Percentiles rank a stretch among this genome's conserved stretches.
Evolutionary conservation across 1,140 invertebrate genomes (phyloP).

Genomic region (Drosophila ironensis): DNA sequence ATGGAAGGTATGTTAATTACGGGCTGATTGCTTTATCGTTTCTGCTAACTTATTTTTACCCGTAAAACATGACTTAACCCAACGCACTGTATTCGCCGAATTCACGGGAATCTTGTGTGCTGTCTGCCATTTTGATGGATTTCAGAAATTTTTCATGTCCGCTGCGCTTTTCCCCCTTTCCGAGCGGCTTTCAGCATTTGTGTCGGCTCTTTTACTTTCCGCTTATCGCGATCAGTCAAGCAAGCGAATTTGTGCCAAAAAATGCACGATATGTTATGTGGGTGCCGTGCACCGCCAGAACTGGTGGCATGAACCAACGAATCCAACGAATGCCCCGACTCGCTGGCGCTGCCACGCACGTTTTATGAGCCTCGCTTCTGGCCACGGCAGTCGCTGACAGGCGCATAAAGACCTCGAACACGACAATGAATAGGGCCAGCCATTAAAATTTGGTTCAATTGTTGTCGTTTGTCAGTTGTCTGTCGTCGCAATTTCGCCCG

Average conservation of each 20-base stretch:
- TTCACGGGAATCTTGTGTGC: conserved; percentile 44
- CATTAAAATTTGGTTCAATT: conserved; percentile 75
- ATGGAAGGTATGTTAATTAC: too few relatives aligned
- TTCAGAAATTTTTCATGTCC: conserved; percentile 33
- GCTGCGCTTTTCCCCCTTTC: conserved; percentile 17
- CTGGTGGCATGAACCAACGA: conserved; percentile 11
- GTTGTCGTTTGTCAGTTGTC: conserved; percentile 47
- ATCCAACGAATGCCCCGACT: conserved; percentile 12
- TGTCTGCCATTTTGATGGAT: conserved; percentile 46
- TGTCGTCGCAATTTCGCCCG: conserved; percentile 36
- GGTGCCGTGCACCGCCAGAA: conserved; percentile 54
- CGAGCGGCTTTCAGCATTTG: conserved; percentile 24
- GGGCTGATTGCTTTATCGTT: too few relatives aligned
- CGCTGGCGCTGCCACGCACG: conserved; percentile 45
- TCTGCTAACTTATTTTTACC: too few relatives aligned
- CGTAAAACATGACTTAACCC: too few relatives aligned
- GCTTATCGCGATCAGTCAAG: conserved; percentile 60
- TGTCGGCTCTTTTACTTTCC: conserved; percentile 38
- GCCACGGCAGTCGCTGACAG: conserved; percentile 43
- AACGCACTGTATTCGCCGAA: conserved; percentile 12
- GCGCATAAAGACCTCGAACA: conserved; percentile 53
- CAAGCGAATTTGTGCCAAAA: conserved; percentile 62
- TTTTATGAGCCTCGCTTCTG: conserved; percentile 43
- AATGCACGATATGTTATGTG: conserved; percentile 49
- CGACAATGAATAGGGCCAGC: conserved; percentile 65